Evolutionary conservation across 1,140 invertebrate species (phyloP), one percentile per base, ranked within the genome.

Genomic region (Drosophila cardini): DNA sequence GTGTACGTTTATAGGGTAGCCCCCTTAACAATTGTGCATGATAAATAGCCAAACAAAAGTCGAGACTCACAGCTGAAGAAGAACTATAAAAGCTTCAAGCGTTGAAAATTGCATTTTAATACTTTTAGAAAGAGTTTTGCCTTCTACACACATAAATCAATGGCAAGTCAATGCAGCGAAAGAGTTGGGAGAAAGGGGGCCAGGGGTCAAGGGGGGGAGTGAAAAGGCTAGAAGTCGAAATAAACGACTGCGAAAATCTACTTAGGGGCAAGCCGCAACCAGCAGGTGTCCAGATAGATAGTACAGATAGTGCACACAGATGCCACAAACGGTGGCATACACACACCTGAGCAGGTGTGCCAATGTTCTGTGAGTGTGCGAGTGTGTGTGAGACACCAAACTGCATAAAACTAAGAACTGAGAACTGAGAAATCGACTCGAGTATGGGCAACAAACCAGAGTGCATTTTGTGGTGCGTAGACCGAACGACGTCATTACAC

Each of bases 91-190:
- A 58, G 57, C 56, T 71, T 43, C 56, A 75, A 67, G 69, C 76
- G 72, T 64, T 76, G 76, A 83, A 83, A 83, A 83, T 79, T 78
- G 80, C 80, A 83, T 78, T 83, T 79, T 76, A 83, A 81, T 83
- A 83, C 76, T 72, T 72, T 58, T 43, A 60, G 34, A 61, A 68
- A 73, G 63, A 57, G 42, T 53, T 70, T 58, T 58, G 55, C 55
- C 40, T 26, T 26, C 21, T 10, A 9, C 30, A 38, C 38, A 69
- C 36, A 83, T 83, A 84, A 83, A 83, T 83, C 80, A 83, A 83
- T 83, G 80, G 80, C 76, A 76, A 83, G 80, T 83, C 80, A 79
- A 83, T 83, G 55, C 64, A 13, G 40, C 13, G 11, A 13, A 6
- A 60, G 30, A 16, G 26, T 45, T 7, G 18, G 13, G 4, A 13